Conservation (phyloP, 2,113 vertebrate species). For the Zosterops borbonicus region DNA sequence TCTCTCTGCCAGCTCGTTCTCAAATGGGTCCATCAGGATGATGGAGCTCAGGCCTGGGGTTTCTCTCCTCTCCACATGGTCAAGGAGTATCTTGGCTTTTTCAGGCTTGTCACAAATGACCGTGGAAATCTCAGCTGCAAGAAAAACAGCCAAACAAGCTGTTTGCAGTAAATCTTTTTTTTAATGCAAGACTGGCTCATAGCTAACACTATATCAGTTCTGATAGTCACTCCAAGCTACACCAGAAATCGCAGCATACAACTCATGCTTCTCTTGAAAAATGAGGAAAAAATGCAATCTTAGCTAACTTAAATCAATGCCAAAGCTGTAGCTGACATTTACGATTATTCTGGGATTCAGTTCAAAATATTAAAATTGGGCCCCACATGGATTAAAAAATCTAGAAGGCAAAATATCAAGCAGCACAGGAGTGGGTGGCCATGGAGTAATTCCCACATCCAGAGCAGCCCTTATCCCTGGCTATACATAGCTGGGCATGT, state of each 20-base stretch:
- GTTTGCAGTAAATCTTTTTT: neutral
- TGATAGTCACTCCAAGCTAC: neutral
- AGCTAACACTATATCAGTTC: neutral
- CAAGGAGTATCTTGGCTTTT: conserved; percentile 87
- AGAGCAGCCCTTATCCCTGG: neutral
- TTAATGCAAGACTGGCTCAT: neutral
- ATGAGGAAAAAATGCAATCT: neutral
- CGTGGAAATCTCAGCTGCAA: conserved; percentile 90
- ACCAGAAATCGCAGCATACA: neutral
- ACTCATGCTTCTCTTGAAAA: neutral
- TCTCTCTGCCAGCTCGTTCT: conserved; percentile 77
- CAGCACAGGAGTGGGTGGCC: neutral
- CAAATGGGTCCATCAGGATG: conserved; percentile 91
- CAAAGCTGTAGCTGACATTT: neutral
- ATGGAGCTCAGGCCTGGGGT: conserved; percentile 84
- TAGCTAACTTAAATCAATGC: neutral
- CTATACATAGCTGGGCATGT: accelerated
- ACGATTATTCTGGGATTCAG: neutral
- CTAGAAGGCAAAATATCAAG: neutral
- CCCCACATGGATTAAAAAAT: neutral
- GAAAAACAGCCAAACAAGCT: neutral
- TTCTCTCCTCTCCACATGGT: conserved; percentile 86
- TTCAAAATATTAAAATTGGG: neutral
- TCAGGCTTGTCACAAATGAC: conserved; percentile 93
- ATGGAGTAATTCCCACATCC: neutral